Evolutionary conservation across 1,140 invertebrate genomes (phyloP).

Genomic region (Aphidius gifuensis): DNA sequence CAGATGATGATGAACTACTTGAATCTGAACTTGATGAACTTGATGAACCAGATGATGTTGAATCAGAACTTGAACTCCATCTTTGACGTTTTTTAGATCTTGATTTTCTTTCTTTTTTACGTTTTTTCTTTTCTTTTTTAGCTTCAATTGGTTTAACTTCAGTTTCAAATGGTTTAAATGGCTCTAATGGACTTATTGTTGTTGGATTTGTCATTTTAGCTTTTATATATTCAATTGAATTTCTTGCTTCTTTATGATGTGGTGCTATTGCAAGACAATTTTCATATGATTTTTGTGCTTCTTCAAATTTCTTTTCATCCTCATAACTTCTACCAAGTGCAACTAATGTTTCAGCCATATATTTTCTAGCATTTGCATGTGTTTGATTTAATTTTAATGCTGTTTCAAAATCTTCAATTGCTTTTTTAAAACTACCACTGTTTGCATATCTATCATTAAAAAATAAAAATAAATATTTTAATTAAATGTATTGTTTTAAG

Average conservation of each 20-base stretch:
- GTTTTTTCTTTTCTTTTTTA: constrained; percentile 72
- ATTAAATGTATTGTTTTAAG: neutral
- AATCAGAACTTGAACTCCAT: constrained; percentile 62
- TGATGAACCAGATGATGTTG: constrained; percentile 63
- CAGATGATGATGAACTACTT: constrained; percentile 59
- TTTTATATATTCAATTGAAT: constrained; percentile 74
- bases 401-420: constrained; percentile 90
- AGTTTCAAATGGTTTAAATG: constrained; percentile 49
- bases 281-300: constrained; percentile 79
- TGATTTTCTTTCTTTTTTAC: constrained; percentile 68
- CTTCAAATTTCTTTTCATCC: constrained; percentile 80
- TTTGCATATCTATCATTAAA: constrained; percentile 70
- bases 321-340: constrained; percentile 80
- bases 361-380: constrained; percentile 92
- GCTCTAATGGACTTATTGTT: constrained; percentile 45
- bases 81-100: constrained; percentile 67
- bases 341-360: constrained; percentile 88
- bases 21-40: constrained; percentile 58
- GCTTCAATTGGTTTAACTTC: constrained; percentile 40
- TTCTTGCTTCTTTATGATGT: constrained; percentile 79
- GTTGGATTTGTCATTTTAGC: constrained; percentile 55
- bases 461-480: constrained; percentile 38
- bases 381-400: constrained; percentile 83
- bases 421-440: constrained; percentile 87
- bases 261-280: constrained; percentile 77